These are phyloP conservation scores for Enteromius thamalakanensis DNA, from an alignment of 2,797 vertebrate genomes.

Conservation along the genomic window DNA sequence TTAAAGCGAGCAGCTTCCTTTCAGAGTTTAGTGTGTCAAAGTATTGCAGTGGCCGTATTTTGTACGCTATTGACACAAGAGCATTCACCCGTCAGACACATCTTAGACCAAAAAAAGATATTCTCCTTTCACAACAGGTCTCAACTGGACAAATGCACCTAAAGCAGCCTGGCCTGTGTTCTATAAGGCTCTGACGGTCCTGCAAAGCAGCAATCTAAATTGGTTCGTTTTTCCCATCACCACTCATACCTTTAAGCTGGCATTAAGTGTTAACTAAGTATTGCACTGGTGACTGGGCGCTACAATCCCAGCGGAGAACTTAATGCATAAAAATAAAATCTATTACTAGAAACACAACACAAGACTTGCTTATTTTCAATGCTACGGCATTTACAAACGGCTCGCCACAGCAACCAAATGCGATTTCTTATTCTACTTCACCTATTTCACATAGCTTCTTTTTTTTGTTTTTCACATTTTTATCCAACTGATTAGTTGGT, in stretches of 20 bases:
- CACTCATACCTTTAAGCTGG: slow-evolving; percentile 36
- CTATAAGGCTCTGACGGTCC: slow-evolving; percentile 40
- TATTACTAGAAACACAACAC: slow-evolving; percentile 33
- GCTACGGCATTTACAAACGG: slow-evolving; percentile 13
- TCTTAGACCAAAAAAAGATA: slow-evolving; percentile 40
- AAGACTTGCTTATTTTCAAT: slow-evolving; percentile 52
- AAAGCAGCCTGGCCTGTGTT: slow-evolving; percentile 42
- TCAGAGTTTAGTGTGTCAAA: slow-evolving; percentile 55
- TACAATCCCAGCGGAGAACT: slow-evolving; percentile 42
- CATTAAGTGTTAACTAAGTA: slow-evolving; percentile 51
- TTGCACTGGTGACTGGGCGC: slow-evolving; percentile 58
- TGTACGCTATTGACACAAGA: slow-evolving; percentile 44
- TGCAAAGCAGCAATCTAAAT: slow-evolving; percentile 47
- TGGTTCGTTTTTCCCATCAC: slow-evolving; percentile 8
- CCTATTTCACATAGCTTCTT: slow-evolving; percentile 17
- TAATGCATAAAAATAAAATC: slow-evolving; percentile 56
- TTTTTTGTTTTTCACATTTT: slow-evolving; percentile 52
- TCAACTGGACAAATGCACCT: slow-evolving; percentile 1
- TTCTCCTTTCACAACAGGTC: slow-evolving; percentile 11
- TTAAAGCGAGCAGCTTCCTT: slow-evolving; percentile 23
- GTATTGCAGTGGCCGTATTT: slow-evolving; percentile 30
- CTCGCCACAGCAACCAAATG: slow-evolving; percentile 26
- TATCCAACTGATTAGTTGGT: slow-evolving; percentile 27
- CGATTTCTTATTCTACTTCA: not conserved
- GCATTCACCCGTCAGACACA: slow-evolving; percentile 52